A percentile compares a stretch with the other conserved stretches of the same genome.
phyloP scores from a whole-genome alignment of 2,113 vertebrate genomes.

The Pholis gunnellus region DNA sequence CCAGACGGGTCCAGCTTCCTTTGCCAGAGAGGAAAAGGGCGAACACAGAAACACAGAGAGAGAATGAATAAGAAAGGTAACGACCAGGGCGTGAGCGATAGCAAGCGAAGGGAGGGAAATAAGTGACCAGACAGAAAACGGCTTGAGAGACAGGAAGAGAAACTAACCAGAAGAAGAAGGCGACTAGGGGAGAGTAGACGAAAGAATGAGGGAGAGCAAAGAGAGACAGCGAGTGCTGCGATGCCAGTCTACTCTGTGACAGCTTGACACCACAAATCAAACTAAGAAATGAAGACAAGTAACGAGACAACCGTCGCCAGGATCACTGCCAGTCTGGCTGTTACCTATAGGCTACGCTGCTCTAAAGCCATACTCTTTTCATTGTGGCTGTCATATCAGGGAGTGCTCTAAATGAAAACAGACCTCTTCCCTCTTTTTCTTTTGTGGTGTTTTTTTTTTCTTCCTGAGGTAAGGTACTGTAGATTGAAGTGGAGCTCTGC shows the following conservation, averaged over 20 bases:
- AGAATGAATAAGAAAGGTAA: slow-evolving; percentile 53
- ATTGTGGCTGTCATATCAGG: slow-evolving; percentile 65
- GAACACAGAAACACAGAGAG: slow-evolving; percentile 54
- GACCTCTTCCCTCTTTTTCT: slow-evolving; percentile 46
- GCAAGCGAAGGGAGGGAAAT: not conserved
- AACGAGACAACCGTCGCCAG: slow-evolving; percentile 70
- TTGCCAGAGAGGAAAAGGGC: slow-evolving; percentile 68
- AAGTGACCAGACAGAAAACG: slow-evolving; percentile 51
- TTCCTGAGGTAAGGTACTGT: slow-evolving; percentile 43
- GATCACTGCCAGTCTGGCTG: slow-evolving; percentile 70
- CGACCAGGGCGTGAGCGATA: slow-evolving; percentile 40
- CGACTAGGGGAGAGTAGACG: slow-evolving; percentile 35
- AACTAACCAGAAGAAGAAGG: slow-evolving; percentile 44
- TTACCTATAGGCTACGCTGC: slow-evolving; percentile 70
- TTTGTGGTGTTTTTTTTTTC: slow-evolving; percentile 38
- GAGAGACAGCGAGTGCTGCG: slow-evolving; percentile 44
- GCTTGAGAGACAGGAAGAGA: slow-evolving; percentile 50
- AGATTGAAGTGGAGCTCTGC: slow-evolving; percentile 57
- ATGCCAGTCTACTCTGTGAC: slow-evolving; percentile 69
- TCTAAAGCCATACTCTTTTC: slow-evolving; percentile 67
- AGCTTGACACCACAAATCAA: slow-evolving; percentile 76
- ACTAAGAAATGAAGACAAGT: slow-evolving; percentile 75
- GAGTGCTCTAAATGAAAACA: slow-evolving; percentile 74
- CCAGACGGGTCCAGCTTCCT: slow-evolving; percentile 77
- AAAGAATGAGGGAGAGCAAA: slow-evolving; percentile 59